A percentile compares a stretch with the other conserved stretches of the same genome.
Conservation (phyloP, 2,797 vertebrate species). For the Geotrypetes seraphini region DNA sequence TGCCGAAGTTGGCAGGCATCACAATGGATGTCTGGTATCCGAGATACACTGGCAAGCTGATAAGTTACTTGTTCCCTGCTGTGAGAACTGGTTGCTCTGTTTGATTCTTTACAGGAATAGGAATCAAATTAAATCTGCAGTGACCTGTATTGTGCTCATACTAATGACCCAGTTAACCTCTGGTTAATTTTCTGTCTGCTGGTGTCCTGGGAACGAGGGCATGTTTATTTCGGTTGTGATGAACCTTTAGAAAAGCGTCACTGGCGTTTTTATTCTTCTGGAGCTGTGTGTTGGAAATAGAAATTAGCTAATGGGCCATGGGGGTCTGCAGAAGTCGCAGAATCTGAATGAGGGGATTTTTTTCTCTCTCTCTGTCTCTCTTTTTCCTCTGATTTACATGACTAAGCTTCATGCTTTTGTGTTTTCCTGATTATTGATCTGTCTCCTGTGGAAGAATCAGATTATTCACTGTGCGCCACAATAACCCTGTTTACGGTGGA, state of each 20-base stretch:
- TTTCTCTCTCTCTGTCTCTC: conserved; percentile 34
- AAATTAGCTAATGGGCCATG: conserved; percentile 40
- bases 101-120: conserved; percentile 37
- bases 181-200: conserved; percentile 43
- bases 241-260: conserved; percentile 44
- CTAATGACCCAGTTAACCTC: conserved; percentile 55
- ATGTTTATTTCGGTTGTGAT: conserved; percentile 45
- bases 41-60: conserved; percentile 37
- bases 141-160: conserved; percentile 48
- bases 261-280: conserved; percentile 37
- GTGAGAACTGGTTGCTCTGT: conserved; percentile 51
- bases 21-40: conserved; percentile 38
- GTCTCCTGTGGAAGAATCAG: conserved; percentile 48
- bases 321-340: conserved; percentile 27
- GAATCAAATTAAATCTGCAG: conserved; percentile 45
- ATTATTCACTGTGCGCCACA: conserved; percentile 35
- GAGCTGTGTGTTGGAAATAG: conserved; percentile 44
- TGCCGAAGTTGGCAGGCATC: conserved; percentile 21
- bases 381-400: conserved; percentile 46
- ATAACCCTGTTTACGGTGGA: too few relatives aligned
- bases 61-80: conserved; percentile 46
- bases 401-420: conserved; percentile 47
- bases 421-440: conserved; percentile 40
- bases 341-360: conserved; percentile 46
- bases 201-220: conserved; percentile 61